Base-by-base conservation (phyloP, 2,797 vertebrate genomes). In the Phataginus tricuspis region DNA sequence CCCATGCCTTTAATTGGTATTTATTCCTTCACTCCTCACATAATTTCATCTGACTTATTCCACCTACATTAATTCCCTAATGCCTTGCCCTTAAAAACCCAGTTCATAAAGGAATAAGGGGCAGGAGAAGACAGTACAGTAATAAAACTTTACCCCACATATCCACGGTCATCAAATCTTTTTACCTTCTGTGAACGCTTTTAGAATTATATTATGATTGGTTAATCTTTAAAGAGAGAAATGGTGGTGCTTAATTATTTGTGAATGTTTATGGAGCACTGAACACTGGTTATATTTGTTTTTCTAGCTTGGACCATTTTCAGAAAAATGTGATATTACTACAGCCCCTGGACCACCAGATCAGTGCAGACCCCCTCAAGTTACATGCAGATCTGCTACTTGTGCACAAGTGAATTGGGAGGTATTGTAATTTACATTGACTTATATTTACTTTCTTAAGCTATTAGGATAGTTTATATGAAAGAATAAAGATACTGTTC, bases 341-440 rank as follows among this genome's bases (percentile, higher is more conserved):
- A 99, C 99, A 29, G 99, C 99, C 75, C 99, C 99, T n/a, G 99
- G 99, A 91, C 99, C 99, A 51, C 99, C 99, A 13, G 99, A 99
- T 97, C 99, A 99, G 37, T 99, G 99, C 98, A 99, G 97, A 94
- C 94, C 99, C 83, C 99, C 99, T 92, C 98, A 99, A 82, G 99
- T 99, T 94, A 97, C 97, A 0, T 99, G 99, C 98, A 99, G 98
- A 97, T 99, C 99, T 86, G 99, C 99, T 86, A 99, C 99, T 2
- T 99, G 99, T 98, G 99, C 99, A 92, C 99, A 99, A 92, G 98
- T 99, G 95, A 99, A 98, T 5, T 99, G 99, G 99, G 99, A 99
- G 99, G 99, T 99, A 98, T 74, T 96, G 12, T 92, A 7, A 93
- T 95, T 93, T 88, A 77, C 25, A n/a, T 55, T 88, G 37, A 71